phyloP scores from a whole-genome alignment of 2,113 vertebrate species.

The Psittacus erithacus region DNA sequence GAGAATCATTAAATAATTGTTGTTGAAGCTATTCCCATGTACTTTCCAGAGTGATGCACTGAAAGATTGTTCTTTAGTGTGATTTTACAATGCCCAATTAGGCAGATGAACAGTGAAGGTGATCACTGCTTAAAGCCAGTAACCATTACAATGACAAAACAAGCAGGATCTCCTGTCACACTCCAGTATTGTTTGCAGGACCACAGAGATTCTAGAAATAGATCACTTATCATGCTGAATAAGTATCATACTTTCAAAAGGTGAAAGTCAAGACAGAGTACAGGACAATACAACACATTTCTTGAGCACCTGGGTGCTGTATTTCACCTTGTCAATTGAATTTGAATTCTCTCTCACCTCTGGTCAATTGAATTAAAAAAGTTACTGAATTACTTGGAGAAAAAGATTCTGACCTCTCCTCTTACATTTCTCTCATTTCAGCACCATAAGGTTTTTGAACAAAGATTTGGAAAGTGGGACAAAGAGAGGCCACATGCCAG shows the following conservation, averaged over 20 bases:
- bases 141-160: not conserved
- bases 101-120: not conserved
- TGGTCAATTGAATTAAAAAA: not conserved
- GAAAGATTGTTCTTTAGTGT: not conserved
- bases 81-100: not conserved
- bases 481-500: not conserved
- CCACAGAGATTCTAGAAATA: not conserved
- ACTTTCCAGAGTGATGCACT: not conserved
- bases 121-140: not conserved
- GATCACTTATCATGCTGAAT: not conserved
- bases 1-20: not conserved
- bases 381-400: not conserved
- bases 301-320: not conserved
- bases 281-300: not conserved
- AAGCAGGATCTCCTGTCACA: not conserved
- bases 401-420: not conserved
- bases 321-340: not conserved
- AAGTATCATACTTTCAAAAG: not conserved
- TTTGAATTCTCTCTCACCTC: not conserved
- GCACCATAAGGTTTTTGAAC: not conserved
- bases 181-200: not conserved
- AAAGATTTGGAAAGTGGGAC: not conserved
- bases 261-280: not conserved
- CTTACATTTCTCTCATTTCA: not conserved
- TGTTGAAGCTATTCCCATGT: not conserved